Percentiles rank a stretch among this genome's conserved stretches.
Evolutionary conservation across 2,888 invertebrate species (phyloP).

Genomic region (Rhagophthalmus giganteus): DNA sequence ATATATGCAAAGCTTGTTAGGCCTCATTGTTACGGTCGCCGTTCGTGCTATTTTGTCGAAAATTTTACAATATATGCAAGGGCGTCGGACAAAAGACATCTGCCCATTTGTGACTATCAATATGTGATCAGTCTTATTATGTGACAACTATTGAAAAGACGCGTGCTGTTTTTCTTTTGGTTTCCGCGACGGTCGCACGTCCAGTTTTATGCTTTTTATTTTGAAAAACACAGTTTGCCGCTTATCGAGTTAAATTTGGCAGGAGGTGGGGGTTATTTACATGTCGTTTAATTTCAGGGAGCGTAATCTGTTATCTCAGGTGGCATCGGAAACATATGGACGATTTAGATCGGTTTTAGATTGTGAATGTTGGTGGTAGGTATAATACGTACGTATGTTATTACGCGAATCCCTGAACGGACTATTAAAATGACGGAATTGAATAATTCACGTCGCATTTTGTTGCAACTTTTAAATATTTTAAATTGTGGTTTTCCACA

Average conservation of each 20-base stretch:
- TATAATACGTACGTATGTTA: background rate
- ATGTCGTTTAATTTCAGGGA: constrained; percentile 13
- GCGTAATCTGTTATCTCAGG: constrained; percentile 14
- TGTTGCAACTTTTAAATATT: too few species aligned
- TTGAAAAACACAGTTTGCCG: background rate
- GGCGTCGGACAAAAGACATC: constrained; percentile 26
- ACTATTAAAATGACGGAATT: too few species aligned
- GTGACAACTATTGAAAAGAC: constrained; percentile 20
- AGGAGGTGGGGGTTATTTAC: constrained; percentile 8
- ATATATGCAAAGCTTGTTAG: constrained; percentile 27
- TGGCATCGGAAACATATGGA: constrained; percentile 26
- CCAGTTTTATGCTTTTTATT: constrained; percentile 12
- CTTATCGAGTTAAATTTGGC: background rate
- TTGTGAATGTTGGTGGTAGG: too few species aligned
- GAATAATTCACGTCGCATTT: too few species aligned
- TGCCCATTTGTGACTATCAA: constrained; percentile 32
- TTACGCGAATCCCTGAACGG: too few species aligned
- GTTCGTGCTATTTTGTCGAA: constrained; percentile 19
- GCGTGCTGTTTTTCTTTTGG: constrained; percentile 19
- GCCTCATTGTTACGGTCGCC: constrained; percentile 20
- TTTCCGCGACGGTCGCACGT: constrained; percentile 17
- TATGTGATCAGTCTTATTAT: constrained; percentile 32
- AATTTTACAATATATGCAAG: constrained; percentile 30
- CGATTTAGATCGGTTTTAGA: constrained; percentile 29
- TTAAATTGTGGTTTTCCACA: too few species aligned